Evolutionary conservation across 1,140 invertebrate genomes (phyloP).

Genomic region (Lethrus apterus): DNA sequence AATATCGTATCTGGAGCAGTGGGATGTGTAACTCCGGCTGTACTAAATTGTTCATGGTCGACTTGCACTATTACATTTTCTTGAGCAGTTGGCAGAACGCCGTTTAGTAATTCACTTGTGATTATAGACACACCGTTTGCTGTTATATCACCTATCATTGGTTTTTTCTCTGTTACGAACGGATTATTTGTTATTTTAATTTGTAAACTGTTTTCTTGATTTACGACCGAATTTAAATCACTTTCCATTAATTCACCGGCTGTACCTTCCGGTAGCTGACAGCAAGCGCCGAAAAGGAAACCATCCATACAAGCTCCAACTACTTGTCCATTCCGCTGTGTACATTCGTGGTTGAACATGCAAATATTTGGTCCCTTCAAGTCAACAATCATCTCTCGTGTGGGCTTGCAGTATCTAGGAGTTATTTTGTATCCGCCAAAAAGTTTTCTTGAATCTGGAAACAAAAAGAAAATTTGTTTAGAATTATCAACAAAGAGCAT

Average conservation of each 20-base stretch:
- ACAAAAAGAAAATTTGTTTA: conserved; percentile 34
- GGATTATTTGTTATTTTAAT: conserved; percentile 10
- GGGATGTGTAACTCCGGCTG: conserved; percentile 49
- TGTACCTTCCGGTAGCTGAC: conserved; percentile 53
- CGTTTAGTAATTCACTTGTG: conserved; percentile 42
- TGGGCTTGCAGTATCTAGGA: conserved; percentile 62
- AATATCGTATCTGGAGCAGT: conserved; percentile 57
- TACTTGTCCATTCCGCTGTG: conserved; percentile 68
- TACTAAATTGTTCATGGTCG: conserved; percentile 37
- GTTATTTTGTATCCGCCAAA: conserved; percentile 81
- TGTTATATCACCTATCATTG: conserved; percentile 29
- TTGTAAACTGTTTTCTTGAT: conserved; percentile 23
- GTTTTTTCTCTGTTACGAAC: conserved; percentile 18
- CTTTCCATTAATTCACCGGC: conserved; percentile 37
- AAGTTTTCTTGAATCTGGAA: conserved; percentile 64
- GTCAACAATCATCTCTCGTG: conserved; percentile 41
- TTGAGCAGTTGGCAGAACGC: conserved; percentile 31
- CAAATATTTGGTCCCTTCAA: conserved; percentile 67
- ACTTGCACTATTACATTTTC: conserved; percentile 35
- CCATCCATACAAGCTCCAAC: conserved; percentile 87
- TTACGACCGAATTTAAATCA: conserved; percentile 32
- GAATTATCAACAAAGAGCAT: too few species aligned
- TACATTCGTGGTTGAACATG: conserved; percentile 91
- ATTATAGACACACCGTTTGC: conserved; percentile 45
- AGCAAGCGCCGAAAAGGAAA: conserved; percentile 86